Evolutionary conservation across 2,113 vertebrate genomes (phyloP).

Genomic region (Thamnaconus septentrionalis): DNA sequence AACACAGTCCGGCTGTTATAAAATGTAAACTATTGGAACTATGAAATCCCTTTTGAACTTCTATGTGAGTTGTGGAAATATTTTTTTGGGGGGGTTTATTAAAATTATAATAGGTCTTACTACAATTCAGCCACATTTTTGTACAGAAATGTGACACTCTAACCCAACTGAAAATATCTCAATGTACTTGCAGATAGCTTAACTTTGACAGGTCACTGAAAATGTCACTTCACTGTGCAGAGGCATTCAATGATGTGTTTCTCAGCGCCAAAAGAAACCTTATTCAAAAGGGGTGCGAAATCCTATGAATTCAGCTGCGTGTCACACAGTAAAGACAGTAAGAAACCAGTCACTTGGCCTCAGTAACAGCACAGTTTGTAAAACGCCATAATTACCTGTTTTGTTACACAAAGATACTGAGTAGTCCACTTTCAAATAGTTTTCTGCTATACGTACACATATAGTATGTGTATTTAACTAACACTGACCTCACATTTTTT

Average conservation of each 20-base stretch:
- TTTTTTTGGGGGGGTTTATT: neutral
- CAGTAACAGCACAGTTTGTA: too few species aligned
- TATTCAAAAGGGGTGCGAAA: conserved; percentile 16
- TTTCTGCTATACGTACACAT: conserved; percentile 60
- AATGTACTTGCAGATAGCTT: conserved; percentile 8
- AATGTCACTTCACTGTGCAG: conserved; percentile 4
- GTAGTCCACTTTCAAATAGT: conserved; percentile 23
- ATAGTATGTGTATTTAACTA: conserved; percentile 64
- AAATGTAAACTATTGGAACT: too few species aligned
- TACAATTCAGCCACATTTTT: neutral
- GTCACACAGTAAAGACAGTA: too few species aligned
- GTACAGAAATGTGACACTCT: conserved; percentile 3
- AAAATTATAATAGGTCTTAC: neutral
- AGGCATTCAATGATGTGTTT: conserved; percentile 4
- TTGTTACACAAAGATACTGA: conserved; percentile 42
- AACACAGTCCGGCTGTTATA: too few species aligned
- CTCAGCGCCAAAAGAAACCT: conserved; percentile 1
- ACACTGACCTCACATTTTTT: conserved; percentile 71
- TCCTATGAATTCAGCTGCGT: neutral
- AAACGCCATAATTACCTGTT: neutral
- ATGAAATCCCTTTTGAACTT: neutral
- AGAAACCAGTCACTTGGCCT: neutral
- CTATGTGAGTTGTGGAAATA: neutral
- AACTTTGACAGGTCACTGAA: neutral
- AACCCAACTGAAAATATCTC: conserved; percentile 10